Evolutionary conservation across 2,888 invertebrate genomes (phyloP), one percentile per base, ranked within the genome.

Genomic region (Carpatolechia fugitivella): DNA sequence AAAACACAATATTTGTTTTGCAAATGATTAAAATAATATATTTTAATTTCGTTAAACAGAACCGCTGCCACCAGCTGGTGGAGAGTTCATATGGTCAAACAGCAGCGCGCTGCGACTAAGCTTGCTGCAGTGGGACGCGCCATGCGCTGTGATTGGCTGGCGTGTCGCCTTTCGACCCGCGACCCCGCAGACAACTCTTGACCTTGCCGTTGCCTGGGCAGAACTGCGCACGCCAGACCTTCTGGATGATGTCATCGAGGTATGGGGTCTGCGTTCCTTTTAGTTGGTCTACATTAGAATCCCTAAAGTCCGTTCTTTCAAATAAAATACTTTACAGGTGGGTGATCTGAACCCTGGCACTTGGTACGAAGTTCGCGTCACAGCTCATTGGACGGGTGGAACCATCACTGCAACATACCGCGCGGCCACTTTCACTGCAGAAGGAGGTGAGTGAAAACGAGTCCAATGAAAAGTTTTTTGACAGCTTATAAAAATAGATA

Each of bases 111-210:
- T 95, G 46, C 92, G 93, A 36, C 80, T 96, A 41, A 93, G 93
- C 78, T 86, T 96, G 60, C 89, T 92, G 61, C 91, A 93, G 55
- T 96, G 96, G 95, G 93, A 92, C 61, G 93, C 93, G 4, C 94
- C 94, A 56, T 96, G 96, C 81, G 91, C 93, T 1, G 92, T 95
- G 66, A 83, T 85, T 14, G 91, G 92, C 61, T 95, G 94, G 82
- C 91, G 92, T 38, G 90, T 94, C 38, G 92, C 93, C 65, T 76
- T 89, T 67, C 84, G 88, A 29, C 70, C 76, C 52, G 72, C 82
- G 30, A 66, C 8, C 10, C 11, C 33, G 8, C 33, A 5, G 10
- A 2, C 33, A n/a, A 33, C 33, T 24, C 4, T 75, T 53, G 62
- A 58, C 44, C 4, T 75, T 53, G 62, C 58, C 56, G 61, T 73